Conservation (phyloP, 2,888 invertebrate genomes). For the Himalopsyche kuldschensis region DNA sequence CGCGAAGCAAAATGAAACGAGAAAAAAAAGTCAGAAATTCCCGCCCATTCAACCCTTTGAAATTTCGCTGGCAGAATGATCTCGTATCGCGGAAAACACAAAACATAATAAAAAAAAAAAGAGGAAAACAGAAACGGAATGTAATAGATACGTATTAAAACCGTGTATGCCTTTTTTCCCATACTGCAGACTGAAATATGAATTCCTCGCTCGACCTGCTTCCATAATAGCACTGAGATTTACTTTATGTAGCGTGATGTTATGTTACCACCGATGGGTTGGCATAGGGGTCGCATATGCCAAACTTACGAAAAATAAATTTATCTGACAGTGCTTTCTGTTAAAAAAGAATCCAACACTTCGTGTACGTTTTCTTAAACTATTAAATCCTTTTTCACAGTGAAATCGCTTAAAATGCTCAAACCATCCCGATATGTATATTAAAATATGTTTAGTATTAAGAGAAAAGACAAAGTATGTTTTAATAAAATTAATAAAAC, state of each 20-base stretch:
- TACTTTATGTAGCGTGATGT: conserved; percentile 34
- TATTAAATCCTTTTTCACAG: too few relatives aligned
- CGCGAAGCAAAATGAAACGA: background rate
- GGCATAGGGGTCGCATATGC: background rate
- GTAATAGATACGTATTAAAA: conserved; percentile 27
- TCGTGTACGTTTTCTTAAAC: too few relatives aligned
- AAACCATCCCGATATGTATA: too few relatives aligned
- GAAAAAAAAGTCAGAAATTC: background rate
- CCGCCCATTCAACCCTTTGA: background rate
- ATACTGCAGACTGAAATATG: conserved; percentile 25
- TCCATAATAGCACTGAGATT: conserved; percentile 27
- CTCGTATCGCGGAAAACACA: background rate
- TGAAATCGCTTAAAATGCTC: too few relatives aligned
- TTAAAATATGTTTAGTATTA: too few relatives aligned
- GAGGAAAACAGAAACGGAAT: conserved; percentile 1
- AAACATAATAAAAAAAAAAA: background rate
- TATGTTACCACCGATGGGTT: conserved; percentile 10
- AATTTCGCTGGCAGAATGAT: conserved; percentile 2
- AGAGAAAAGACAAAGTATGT: too few relatives aligned
- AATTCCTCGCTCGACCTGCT: conserved; percentile 26
- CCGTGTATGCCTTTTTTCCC: conserved; percentile 13
- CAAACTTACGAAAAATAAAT: background rate
- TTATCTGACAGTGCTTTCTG: background rate
- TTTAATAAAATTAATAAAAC: too few relatives aligned
- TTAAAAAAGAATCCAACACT: too few relatives aligned